Base-by-base conservation (phyloP, 2,797 vertebrate genomes). In the Bovichtus variegatus region DNA sequence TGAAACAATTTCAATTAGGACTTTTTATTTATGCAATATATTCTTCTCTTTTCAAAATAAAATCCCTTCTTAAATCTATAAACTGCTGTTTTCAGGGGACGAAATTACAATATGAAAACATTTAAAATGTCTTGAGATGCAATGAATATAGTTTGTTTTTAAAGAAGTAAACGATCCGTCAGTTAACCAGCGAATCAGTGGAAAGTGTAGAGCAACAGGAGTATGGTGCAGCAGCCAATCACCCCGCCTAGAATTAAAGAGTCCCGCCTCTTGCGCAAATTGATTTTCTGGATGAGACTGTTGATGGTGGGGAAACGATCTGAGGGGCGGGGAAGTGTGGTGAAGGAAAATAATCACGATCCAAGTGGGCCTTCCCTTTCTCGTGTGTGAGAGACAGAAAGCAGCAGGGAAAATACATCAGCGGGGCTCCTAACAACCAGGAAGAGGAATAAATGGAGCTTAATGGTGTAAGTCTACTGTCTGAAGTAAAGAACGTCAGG, bases 251-350 rank as follows among this genome's bases (percentile, higher is more conserved):
- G 78, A 77, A 99, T 97, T 91, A 99, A 92, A 0, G 97, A 97
- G 93, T 99, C 98, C 55, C 97, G 95, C 59, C 97, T 96, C 86
- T 99, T 99, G 74, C 97, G 96, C 46, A 99, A 94, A 95, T 98
- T 98, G 95, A 99, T 96, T 93, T 97, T 95, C 81, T 99, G 98
- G 89, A 99, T 97, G 87, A 99, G 96, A 86, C 89, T 95, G 94
- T 99, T 99, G 91, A 99, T 97, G 59, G 97, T 93, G 61, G 98
- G 98, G 87, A 99, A 99, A 46, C 96, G 96, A 93, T 99, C 97
- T 99, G 87, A 81, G 41, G 71, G 73, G 71, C 1, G n/a, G 77
- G 64, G 41, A 43, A 68, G 83, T 58, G 40, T 38, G 84, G 91
- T 93, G 90, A 94, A 93, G 85, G 93, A 88, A 89, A 87, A 89